Percentiles rank a stretch among this genome's conserved stretches.
Conservation (phyloP, 2,113 vertebrate species). For the Heptranchias perlo region DNA sequence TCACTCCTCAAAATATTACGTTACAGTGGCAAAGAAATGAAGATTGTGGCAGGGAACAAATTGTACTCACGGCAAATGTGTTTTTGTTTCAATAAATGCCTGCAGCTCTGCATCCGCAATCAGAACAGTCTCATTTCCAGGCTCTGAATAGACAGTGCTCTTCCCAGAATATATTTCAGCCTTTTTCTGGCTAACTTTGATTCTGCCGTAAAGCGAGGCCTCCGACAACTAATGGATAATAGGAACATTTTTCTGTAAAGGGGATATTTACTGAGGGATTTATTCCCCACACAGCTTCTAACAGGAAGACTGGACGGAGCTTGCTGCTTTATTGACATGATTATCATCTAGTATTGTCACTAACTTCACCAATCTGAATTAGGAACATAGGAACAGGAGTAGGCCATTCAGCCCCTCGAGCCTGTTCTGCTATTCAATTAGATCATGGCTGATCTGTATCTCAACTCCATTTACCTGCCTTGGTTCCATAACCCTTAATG, state of each 20-base stretch:
- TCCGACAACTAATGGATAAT: neutral
- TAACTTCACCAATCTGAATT: neutral
- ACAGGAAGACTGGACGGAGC: neutral
- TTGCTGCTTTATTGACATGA: neutral
- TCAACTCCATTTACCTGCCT: neutral
- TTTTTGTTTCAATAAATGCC: conserved; percentile 19
- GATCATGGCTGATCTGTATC: neutral
- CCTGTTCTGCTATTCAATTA: neutral
- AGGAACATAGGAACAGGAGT: no score
- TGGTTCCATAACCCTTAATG: no score
- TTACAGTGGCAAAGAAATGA: neutral
- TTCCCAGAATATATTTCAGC: neutral
- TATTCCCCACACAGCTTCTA: neutral
- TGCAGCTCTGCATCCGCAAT: neutral
- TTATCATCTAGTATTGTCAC: neutral
- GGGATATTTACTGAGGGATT: neutral
- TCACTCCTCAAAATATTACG: conserved; percentile 1
- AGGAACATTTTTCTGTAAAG: neutral
- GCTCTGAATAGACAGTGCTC: neutral
- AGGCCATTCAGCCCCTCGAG: neutral
- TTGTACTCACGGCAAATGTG: neutral
- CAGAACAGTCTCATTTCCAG: neutral
- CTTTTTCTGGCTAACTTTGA: neutral
- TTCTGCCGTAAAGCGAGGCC: neutral
- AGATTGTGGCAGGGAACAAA: neutral